Base-by-base conservation (phyloP, 2,888 invertebrate genomes). In the Eremobia ochroleuca region DNA sequence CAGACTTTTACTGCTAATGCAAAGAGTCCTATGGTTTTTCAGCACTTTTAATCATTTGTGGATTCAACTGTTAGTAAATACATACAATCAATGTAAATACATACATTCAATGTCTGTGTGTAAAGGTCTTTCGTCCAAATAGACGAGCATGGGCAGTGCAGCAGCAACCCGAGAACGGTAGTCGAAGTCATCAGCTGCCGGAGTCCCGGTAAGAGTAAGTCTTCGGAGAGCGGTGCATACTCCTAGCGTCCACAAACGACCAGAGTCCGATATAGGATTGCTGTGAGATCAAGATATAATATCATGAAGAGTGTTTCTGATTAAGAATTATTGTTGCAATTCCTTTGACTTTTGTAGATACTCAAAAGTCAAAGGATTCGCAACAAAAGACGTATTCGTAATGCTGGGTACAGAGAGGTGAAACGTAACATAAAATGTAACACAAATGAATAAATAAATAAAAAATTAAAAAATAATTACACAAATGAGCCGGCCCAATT, bases 221-320 rank as follows among this genome's bases (percentile, higher is more conserved):
- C 89, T 92, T 11, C 96, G 94, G 4, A 97, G 92, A 2, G 95
- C 91, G 18, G 93, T 92, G 87, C 96, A 97, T 21, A 96, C 94
- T 0, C 94, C 96, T 71, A 97, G 87, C 2, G 95, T 96, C 97
- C 97, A 97, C 0, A 97, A 88, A 2, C 96, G 94, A 80, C 92
- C 91, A 0, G 94, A 90, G 67, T 96, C 95, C 59, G 92, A 88
- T 90, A 96, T 93, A 4, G 96, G 96, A 84, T 97, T 97, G 67
- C 97, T 97, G 81, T 13, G 79, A 76, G 55, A 15, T 62, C 6
- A 49, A 70, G 28, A 25, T n/a, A 9, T 18, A 40, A 31, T 28
- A 28, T 28, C 18, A 52, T 34, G 6, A 43, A 34, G 11, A 65
- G n/a, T n/a, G 3, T 11, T 40, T 40, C 40, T 40, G 11, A 40